Conservation (phyloP, 2,888 invertebrate species). For the Leucophenga montana region DNA sequence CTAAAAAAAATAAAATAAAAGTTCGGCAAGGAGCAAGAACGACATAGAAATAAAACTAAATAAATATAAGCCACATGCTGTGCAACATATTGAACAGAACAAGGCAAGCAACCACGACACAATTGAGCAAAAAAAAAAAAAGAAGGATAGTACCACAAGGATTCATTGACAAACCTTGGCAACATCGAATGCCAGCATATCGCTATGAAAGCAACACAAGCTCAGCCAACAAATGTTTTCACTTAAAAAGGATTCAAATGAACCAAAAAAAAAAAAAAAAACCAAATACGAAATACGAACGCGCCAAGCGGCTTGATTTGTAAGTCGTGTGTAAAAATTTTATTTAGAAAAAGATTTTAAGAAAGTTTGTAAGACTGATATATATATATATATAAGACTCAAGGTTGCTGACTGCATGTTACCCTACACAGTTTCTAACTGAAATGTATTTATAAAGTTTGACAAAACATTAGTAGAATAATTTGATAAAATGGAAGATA, state of each 20-base stretch:
- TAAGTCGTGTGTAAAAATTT: slow-evolving; percentile 23
- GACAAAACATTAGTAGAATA: no score
- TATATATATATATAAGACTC: no score
- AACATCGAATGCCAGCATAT: background rate
- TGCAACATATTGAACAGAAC: slow-evolving; percentile 17
- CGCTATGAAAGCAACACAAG: background rate
- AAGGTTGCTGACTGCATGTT: no score
- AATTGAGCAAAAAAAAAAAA: background rate
- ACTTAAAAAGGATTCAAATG: slow-evolving; percentile 22
- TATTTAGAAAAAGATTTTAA: background rate
- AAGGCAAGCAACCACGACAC: background rate
- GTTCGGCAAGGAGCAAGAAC: background rate
- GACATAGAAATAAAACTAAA: slow-evolving; percentile 14
- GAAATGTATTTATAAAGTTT: no score
- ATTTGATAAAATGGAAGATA: no score
- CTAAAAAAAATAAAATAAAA: background rate
- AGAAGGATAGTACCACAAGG: slow-evolving; percentile 6
- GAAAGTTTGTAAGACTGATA: no score
- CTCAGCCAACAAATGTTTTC: slow-evolving; percentile 24
- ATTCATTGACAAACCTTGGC: slow-evolving; percentile 3
- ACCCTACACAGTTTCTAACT: no score
- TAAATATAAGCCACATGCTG: slow-evolving; percentile 19
- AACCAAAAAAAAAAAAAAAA: background rate
- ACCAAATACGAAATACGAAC: background rate
- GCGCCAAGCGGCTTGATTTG: no score